A percentile compares a stretch with the other conserved stretches of the same genome.
Conservation (phyloP, 2,888 invertebrate genomes). For the Acanthosepion pharaonis region DNA sequence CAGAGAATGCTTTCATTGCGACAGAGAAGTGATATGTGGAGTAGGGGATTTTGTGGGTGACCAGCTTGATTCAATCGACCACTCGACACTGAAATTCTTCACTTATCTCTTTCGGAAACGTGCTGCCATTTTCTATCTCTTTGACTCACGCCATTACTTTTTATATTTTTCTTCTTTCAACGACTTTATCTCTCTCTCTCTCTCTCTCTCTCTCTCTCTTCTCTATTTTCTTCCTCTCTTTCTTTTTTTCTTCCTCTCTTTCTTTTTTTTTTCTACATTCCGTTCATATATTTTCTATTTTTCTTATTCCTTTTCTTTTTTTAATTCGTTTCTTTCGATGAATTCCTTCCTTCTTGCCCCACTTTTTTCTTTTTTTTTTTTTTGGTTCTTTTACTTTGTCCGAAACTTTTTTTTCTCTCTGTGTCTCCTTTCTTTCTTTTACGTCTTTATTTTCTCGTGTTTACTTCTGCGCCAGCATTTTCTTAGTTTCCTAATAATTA, state of each 20-base stretch:
- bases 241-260: background rate
- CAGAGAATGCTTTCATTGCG: conserved; percentile 33
- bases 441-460: background rate
- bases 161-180: background rate
- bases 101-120: background rate
- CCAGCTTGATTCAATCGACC: conserved; percentile 22
- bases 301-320: no score
- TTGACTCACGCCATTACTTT: background rate
- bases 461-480: background rate
- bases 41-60: background rate
- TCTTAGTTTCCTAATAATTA: background rate
- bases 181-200: background rate
- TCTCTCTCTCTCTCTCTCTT: background rate
- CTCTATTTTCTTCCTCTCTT: background rate
- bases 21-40: background rate
- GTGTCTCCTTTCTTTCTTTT: background rate
- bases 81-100: background rate
- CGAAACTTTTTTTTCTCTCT: background rate
- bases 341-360: background rate
- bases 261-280: background rate
- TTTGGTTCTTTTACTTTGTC: background rate
- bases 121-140: background rate
- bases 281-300: no score
- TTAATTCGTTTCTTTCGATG: background rate
- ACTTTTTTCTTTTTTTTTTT: background rate